Evolutionary conservation across 2,113 vertebrate genomes (phyloP), one percentile per base, ranked within the genome.

Genomic region (Corythoichthys haematopterus): DNA sequence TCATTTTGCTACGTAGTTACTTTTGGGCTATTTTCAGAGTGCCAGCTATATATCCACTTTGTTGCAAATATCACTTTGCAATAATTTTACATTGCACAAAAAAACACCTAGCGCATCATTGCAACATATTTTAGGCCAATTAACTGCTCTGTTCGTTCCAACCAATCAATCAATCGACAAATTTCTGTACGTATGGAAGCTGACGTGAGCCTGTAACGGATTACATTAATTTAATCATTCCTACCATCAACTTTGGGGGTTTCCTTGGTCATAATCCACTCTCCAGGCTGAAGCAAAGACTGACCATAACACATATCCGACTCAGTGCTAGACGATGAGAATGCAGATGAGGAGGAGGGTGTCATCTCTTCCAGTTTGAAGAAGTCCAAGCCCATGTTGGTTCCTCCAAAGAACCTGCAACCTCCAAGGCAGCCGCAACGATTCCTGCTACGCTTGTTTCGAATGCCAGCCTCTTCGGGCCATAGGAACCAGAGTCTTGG

Each of bases 351-450:
- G 76, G 95, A 96, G 1, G 96, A 97, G 5, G 96, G 95, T 0
- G 94, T 98, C 72, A 96, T 85, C 63, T 98, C 97, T 36, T 98
- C 97, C 3, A 97, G 89, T 52, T 83, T 94, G 88, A 99, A 98
- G 87, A 95, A 98, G 76, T 98, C 96, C 58, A 97, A 77, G 50
- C 94, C 94, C 55, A 91, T 90, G 66, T 91, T 84, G 0, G 93
- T 95, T n/a, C 96, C 95, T 6, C 94, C 96, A 0, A 97, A 99
- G 84, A 99, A 99, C 20, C 94, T 88, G 77, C 97, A 99, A 67
- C 97, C 97, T 46, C 97, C 97, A 0, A 99, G 94, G 79, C 97
- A 99, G 65, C 97, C 97, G 71, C 97, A 99, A 55, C 93, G 95
- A 87, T 94, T 96, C 83, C 90, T 94, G 81, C 92, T 93, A 63